Base-by-base conservation (phyloP, 2,113 vertebrate species). In the Arenaria interpres region DNA sequence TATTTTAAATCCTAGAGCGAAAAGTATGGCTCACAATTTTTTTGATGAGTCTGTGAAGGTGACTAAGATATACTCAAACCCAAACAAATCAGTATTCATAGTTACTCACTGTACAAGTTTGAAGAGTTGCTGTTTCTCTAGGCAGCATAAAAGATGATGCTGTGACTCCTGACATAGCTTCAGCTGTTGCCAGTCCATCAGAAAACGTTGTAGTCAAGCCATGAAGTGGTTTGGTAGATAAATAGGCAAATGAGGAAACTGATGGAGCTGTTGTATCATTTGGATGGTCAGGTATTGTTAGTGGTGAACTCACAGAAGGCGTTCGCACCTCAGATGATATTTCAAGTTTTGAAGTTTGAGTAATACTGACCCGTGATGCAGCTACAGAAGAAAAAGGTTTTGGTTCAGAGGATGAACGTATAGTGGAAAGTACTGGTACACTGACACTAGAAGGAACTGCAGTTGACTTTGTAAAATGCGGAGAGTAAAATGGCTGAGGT, bases 61-160 rank as follows among this genome's bases (percentile, higher is more conserved):
- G 76, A 89, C 3, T 8, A 91, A 76, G 37, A 16, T 3, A 39
- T 25, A 66, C 20, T 69, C 13, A 67, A 89, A 88, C 30, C 27
- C 14, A 67, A 57, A 22, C 5, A 50, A 10, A 66, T 32, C 21
- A 75, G 57, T 64, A 56, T 66, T 68, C 72, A 6, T 22, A 79
- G 15, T 64, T 93, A 98, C 98, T 98, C 86, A 98, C 98, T 32
- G 97, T 91, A 88, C 98, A 98, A 56, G 91, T 32, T 28, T 92
- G 94, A 17, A 95, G 79, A 22, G 79, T 43, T 41, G 85, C 72
- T 78, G 83, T 90, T 93, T 97, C 96, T 50, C 7, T 41, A 54
- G 94, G 71, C 19, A 96, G 57, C 18, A 79, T 39, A 62, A 86
- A 79, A 85, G 91, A 56, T 48, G 95, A 90, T 6, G 75, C 39